Percentiles rank a stretch among this genome's conserved stretches.
phyloP scores from a whole-genome alignment of 2,113 vertebrate species.

The Pholis gunnellus region DNA sequence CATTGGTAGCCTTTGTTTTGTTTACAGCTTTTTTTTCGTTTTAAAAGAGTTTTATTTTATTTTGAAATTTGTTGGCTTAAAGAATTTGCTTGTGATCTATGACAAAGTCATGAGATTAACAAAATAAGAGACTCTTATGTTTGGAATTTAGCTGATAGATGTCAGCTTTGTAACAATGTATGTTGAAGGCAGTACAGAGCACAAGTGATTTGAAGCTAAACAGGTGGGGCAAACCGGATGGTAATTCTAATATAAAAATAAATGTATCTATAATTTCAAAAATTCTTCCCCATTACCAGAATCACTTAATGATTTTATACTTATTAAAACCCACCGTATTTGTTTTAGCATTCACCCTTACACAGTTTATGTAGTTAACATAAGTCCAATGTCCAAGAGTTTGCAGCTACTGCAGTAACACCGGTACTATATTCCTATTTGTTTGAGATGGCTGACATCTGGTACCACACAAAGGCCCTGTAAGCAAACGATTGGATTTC shows the following conservation, averaged over 20 bases:
- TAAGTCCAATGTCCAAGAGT: neutral
- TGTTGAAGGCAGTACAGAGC: neutral
- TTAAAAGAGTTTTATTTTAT: neutral
- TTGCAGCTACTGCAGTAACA: conserved; percentile 1
- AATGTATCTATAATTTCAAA: neutral
- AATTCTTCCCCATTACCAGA: neutral
- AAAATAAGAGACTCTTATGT: neutral
- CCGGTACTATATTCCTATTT: conserved; percentile 18
- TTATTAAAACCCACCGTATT: neutral
- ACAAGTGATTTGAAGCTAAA: neutral
- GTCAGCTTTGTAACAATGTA: neutral
- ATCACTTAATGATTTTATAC: neutral
- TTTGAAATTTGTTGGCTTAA: neutral
- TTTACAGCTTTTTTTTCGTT: neutral
- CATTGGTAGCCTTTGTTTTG: neutral
- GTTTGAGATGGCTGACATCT: conserved; percentile 33
- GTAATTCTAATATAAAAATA: neutral
- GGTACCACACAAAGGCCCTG: neutral
- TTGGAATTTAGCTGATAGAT: neutral
- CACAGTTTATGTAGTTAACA: neutral
- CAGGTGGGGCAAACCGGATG: neutral
- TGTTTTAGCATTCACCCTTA: neutral
- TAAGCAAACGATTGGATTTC: conserved; percentile 55
- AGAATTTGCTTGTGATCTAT: neutral
- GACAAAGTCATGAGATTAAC: neutral